phyloP scores from a whole-genome alignment of 2,113 vertebrate species.

The Egretta garzetta region DNA sequence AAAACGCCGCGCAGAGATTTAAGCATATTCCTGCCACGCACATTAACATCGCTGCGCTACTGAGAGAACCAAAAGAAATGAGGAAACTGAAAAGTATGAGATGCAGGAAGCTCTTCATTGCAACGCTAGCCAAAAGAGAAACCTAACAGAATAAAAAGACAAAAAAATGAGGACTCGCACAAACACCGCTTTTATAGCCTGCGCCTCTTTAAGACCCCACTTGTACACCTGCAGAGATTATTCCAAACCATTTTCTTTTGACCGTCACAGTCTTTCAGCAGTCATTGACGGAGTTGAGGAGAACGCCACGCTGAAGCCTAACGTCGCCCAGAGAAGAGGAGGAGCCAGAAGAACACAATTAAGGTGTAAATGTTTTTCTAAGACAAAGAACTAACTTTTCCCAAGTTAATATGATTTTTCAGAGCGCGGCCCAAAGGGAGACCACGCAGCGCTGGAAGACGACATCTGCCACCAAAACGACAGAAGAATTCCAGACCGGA shows the following conservation, averaged over 20 bases:
- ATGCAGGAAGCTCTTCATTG: background rate
- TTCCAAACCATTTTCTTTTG: background rate
- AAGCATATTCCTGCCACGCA: background rate
- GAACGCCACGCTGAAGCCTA: background rate
- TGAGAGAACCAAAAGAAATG: background rate
- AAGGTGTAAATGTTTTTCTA: background rate
- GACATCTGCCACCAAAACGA: background rate
- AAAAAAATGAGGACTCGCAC: background rate
- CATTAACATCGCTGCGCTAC: rapidly evolving
- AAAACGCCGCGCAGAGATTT: rapidly evolving
- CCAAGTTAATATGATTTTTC: rapidly evolving
- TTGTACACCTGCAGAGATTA: too few species aligned
- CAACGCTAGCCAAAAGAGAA: background rate
- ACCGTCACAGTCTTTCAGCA: background rate
- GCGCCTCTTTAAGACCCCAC: background rate
- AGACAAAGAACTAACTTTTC: background rate
- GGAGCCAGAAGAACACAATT: background rate
- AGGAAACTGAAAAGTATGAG: background rate
- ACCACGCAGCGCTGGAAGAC: rapidly evolving
- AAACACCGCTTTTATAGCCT: background rate
- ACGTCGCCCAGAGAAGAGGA: background rate
- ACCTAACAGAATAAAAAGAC: too few species aligned
- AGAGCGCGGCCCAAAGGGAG: background rate
- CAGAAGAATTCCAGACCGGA: background rate
- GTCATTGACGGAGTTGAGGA: background rate